These are phyloP conservation scores for Syngnathus floridae DNA, from an alignment of 2,113 vertebrate genomes.

Conservation along the genomic window DNA sequence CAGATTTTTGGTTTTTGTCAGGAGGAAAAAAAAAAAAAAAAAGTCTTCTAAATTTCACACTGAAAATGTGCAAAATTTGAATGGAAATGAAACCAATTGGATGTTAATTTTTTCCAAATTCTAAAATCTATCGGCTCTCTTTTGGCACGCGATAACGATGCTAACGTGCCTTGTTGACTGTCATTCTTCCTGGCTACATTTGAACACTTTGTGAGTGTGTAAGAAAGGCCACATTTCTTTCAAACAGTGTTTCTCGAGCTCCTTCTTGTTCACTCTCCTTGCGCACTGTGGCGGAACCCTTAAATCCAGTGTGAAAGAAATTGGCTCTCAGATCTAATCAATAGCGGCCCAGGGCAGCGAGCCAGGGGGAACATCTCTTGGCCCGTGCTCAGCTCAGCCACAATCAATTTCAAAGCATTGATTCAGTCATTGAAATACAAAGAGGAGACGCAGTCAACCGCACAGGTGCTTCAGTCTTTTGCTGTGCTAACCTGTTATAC, in stretches of 20 bases:
- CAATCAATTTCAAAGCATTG: slow-evolving; percentile 68
- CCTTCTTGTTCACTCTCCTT: slow-evolving; percentile 26
- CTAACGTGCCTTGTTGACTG: slow-evolving; percentile 23
- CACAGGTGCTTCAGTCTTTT: slow-evolving; percentile 57
- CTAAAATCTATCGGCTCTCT: too few species aligned
- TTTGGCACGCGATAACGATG: background rate
- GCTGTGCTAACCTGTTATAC: slow-evolving; percentile 54
- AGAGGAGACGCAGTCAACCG: slow-evolving; percentile 55
- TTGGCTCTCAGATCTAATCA: slow-evolving; percentile 70
- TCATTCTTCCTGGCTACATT: slow-evolving; percentile 21
- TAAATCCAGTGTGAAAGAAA: slow-evolving; percentile 73
- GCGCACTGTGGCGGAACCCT: slow-evolving; percentile 63
- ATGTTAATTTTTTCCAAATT: too few species aligned
- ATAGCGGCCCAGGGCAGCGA: slow-evolving; percentile 59
- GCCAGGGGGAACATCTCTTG: slow-evolving; percentile 65
- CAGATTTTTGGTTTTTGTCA: too few species aligned
- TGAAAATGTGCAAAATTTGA: too few species aligned
- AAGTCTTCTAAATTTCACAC: too few species aligned
- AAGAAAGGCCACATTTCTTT: slow-evolving; percentile 7
- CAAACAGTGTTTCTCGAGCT: slow-evolving; percentile 8
- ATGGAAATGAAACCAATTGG: too few species aligned
- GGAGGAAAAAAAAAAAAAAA: too few species aligned
- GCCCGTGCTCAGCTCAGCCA: slow-evolving; percentile 64
- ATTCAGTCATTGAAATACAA: slow-evolving; percentile 72
- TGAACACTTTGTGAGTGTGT: slow-evolving; percentile 20